phyloP scores from a whole-genome alignment of 2,888 invertebrate species.

The Acleris holmiana region DNA sequence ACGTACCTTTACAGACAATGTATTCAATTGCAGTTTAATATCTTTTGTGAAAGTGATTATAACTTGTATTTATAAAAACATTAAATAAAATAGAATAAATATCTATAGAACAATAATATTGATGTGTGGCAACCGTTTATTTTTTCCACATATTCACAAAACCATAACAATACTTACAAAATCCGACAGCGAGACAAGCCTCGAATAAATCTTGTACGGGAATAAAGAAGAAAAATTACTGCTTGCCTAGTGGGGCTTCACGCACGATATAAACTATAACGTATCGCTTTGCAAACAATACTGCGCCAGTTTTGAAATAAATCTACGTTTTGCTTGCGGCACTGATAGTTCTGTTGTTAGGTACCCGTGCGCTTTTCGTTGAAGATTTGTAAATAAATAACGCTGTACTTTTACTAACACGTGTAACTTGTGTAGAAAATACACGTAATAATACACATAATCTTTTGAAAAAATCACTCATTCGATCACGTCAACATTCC shows the following conservation, averaged over 20 bases:
- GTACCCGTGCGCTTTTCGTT: too few relatives aligned
- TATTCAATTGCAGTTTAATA: conserved; percentile 7
- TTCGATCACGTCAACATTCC: too few relatives aligned
- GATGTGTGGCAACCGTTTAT: conserved; percentile 6
- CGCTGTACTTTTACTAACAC: too few relatives aligned
- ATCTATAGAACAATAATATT: background rate
- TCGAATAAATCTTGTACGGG: conserved; percentile 53
- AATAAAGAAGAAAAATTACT: conserved; percentile 45
- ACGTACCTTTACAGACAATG: conserved; percentile 23
- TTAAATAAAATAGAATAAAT: too few relatives aligned
- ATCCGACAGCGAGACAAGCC: conserved; percentile 47
- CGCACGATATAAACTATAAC: conserved; percentile 44
- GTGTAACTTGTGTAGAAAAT: too few relatives aligned
- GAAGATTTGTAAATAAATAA: too few relatives aligned
- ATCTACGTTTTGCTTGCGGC: conserved; percentile 14
- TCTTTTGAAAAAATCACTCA: too few relatives aligned
- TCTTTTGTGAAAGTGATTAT: background rate
- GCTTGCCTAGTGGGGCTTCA: conserved; percentile 42
- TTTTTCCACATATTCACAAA: conserved; percentile 31
- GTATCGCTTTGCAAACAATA: conserved; percentile 36
- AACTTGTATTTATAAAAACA: background rate
- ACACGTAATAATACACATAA: too few relatives aligned
- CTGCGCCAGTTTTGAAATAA: conserved; percentile 20
- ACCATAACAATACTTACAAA: conserved; percentile 50
- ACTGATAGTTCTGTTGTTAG: background rate